These are phyloP conservation scores for Dasypolia templi DNA, from an alignment of 2,888 invertebrate genomes.

Conservation along the genomic window DNA sequence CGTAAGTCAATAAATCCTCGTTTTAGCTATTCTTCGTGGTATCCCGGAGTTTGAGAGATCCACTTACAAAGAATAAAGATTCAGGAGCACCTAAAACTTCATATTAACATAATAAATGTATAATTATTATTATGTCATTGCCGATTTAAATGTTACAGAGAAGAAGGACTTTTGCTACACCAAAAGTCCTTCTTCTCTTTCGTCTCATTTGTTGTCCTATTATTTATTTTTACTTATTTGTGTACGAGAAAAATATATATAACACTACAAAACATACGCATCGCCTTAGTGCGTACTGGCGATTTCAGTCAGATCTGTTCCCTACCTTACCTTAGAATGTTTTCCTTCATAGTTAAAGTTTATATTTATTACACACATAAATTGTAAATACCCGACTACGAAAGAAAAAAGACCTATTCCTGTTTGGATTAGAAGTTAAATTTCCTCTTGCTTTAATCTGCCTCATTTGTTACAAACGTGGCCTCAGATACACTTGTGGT, in stretches of 20 bases:
- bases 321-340: too few relatives aligned
- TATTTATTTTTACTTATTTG: too few relatives aligned
- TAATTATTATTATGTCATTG: too few relatives aligned
- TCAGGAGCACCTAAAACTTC: too few relatives aligned
- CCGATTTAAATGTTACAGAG: too few relatives aligned
- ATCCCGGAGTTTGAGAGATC: too few relatives aligned
- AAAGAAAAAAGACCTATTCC: neutral
- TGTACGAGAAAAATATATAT: too few relatives aligned
- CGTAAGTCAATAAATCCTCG: neutral
- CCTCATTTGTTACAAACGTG: neutral
- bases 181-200: too few relatives aligned
- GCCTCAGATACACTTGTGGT: neutral
- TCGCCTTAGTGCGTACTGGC: neutral
- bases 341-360: neutral
- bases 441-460: neutral
- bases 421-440: neutral
- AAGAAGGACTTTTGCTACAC: too few relatives aligned
- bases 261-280: too few relatives aligned
- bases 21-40: neutral
- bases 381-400: neutral
- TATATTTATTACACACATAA: neutral
- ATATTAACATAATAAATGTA: too few relatives aligned
- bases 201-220: too few relatives aligned
- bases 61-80: neutral
- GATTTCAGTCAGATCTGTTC: neutral